Conservation (phyloP, 64 coral and sea anemone genomes). For the Montipora cactus region DNA sequence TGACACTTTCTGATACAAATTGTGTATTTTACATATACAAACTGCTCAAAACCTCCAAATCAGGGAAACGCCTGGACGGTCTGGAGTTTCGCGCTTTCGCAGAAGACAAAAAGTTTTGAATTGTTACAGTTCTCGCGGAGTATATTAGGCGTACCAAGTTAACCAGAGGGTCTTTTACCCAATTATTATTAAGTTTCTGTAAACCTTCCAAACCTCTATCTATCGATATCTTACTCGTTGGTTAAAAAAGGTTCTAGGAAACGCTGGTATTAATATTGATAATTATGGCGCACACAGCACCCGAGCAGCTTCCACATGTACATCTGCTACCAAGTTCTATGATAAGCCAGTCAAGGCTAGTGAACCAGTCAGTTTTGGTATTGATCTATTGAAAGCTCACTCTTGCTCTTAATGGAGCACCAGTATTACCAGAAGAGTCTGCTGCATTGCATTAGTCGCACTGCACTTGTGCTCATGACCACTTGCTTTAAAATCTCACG, state of each 20-base stretch:
- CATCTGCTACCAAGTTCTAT: slow-evolving; percentile 57
- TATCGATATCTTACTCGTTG: slow-evolving; percentile 25
- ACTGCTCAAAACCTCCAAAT: slow-evolving; percentile 57
- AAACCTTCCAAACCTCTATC: background rate
- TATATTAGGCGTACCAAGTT: background rate
- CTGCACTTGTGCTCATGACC: background rate
- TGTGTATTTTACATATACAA: slow-evolving; percentile 53
- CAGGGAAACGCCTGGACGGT: slow-evolving; percentile 48
- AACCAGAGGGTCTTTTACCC: background rate
- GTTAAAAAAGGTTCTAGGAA: slow-evolving; percentile 16
- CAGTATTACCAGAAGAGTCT: no score
- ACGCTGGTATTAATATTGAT: background rate
- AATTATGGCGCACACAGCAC: slow-evolving; percentile 24
- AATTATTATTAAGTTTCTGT: slow-evolving; percentile 29
- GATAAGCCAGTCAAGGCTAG: slow-evolving; percentile 13
- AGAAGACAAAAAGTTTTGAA: slow-evolving; percentile 34
- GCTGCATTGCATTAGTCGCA: no score
- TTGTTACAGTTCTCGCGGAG: slow-evolving; percentile 13
- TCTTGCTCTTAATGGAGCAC: background rate
- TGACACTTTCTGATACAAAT: slow-evolving; percentile 11
- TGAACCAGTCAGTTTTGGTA: slow-evolving; percentile 37
- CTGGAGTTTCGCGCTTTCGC: slow-evolving; percentile 30
- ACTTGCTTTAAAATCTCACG: slow-evolving; percentile 15
- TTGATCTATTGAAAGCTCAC: background rate
- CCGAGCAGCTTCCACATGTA: slow-evolving; percentile 23